A percentile compares a stretch with the other conserved stretches of the same genome.
Evolutionary conservation across 1,140 invertebrate species (phyloP).

Genomic region (Lepidurus apus): DNA sequence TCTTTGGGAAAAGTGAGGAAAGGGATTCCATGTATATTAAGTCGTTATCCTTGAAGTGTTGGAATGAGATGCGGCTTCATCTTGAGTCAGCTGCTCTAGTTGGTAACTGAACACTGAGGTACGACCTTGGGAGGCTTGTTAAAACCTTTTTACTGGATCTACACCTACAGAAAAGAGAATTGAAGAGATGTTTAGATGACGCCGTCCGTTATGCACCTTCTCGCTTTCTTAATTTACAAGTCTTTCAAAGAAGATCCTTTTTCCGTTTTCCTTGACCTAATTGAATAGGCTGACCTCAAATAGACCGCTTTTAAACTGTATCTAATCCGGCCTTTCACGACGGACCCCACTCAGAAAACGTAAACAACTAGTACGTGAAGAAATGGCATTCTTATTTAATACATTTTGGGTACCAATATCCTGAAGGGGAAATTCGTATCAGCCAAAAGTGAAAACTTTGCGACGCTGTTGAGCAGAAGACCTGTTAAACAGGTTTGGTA

Average conservation of each 20-base stretch:
- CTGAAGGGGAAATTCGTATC: not conserved
- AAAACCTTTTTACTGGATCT: not conserved
- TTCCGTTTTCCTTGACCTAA: conserved; percentile 14
- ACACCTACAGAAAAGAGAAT: not conserved
- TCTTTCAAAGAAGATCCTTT: not conserved
- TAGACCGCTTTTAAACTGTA: not conserved
- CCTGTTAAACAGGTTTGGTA: not conserved
- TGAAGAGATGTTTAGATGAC: not conserved
- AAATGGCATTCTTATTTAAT: not conserved
- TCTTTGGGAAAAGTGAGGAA: not conserved
- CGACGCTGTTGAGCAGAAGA: not conserved
- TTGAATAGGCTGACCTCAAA: not conserved
- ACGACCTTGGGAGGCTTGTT: conserved; percentile 1
- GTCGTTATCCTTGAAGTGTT: not conserved
- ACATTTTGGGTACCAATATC: not conserved
- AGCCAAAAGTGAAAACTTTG: not conserved
- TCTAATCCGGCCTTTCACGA: not conserved
- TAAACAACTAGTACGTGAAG: not conserved
- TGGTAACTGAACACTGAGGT: not conserved
- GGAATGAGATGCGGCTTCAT: not conserved
- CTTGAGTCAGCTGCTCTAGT: not conserved
- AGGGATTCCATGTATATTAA: not conserved
- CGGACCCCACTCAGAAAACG: not conserved
- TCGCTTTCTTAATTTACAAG: not conserved
- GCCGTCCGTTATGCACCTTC: not conserved